Base-by-base conservation (phyloP, 2,113 vertebrate genomes). In the Catharus bicknelli region DNA sequence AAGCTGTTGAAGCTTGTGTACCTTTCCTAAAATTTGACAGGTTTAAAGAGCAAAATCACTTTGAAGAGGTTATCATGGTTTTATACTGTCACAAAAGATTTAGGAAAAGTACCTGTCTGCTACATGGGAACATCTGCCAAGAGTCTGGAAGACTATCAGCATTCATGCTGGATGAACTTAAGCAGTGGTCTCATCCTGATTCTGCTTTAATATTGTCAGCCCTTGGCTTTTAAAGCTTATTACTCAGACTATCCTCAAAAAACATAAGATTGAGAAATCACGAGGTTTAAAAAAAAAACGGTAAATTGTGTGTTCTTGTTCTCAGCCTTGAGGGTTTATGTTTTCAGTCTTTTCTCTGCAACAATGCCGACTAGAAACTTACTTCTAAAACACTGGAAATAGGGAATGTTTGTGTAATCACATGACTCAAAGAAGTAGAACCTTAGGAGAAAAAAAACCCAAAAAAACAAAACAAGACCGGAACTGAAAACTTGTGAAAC, bases 231-330 rank as follows among this genome's bases (percentile, higher is more conserved):
- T 72, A 75, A 74, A 86, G 51, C 34, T 64, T 78, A 32, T 86
- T 95, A 67, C 58, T 90, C 67, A 85, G 83, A 68, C 68, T 90
- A 88, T 93, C 80, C 88, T 88, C 78, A 94, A 86, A 92, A 95
- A 82, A 75, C 74, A 82, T 75, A 81, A 42, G 77, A 90, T 90
- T 94, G 92, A 66, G 92, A 92, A 96, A 96, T 92, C 53, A 15
- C 62, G 88, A 86, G 68, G 55, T 92, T 93, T 86, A 6, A 94
- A 94, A 90, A 90, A 90, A 95, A 93, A 83, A 11, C 15, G 36
- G 34, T 61, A 89, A 86, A 42, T 78, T 75, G 22, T 79, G 43
- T 86, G 85, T 66, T 93, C 81, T 95, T 90, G 81, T 93, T 90
- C 66, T 94, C 74, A 89, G 90, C 84, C 94, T 93, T 79, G 42